These are phyloP conservation scores for Dendropsophus ebraccatus DNA, from an alignment of 2,113 vertebrate species.

Conservation along the genomic window DNA sequence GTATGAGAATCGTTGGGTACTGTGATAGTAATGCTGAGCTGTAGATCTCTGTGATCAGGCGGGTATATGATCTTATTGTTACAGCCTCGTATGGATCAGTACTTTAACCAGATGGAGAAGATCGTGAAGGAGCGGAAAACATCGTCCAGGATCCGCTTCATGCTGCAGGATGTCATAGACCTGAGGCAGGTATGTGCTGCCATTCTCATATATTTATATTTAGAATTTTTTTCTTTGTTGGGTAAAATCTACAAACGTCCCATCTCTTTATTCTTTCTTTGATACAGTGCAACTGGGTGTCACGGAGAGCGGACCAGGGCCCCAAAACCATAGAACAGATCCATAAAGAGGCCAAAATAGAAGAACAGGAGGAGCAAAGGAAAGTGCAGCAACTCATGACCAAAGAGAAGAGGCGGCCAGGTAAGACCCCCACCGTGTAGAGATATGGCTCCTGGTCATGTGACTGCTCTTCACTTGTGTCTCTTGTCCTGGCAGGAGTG, in stretches of 20 bases:
- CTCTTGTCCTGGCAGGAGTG: conserved; percentile 66
- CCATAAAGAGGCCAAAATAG: conserved; percentile 96
- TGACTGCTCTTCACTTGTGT: neutral
- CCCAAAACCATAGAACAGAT: conserved; percentile 98
- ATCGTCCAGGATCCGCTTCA: conserved; percentile 94
- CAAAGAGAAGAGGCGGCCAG: conserved; percentile 93
- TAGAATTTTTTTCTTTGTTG: too few species aligned
- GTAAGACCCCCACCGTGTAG: conserved; percentile 69
- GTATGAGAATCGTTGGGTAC: too few species aligned
- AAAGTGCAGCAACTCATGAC: conserved; percentile 96
- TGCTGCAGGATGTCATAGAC: conserved; percentile 96
- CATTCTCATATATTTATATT: neutral
- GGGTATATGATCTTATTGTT: neutral
- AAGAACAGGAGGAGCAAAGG: conserved; percentile 96
- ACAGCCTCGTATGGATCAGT: conserved; percentile 98
- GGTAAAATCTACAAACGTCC: neutral
- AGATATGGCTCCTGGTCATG: neutral
- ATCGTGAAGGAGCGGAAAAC: conserved; percentile 98
- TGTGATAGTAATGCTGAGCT: too few species aligned
- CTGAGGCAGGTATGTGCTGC: conserved; percentile 86
- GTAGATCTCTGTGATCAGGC: neutral
- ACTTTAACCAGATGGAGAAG: conserved; percentile 99
- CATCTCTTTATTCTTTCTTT: neutral
- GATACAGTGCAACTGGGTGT: conserved; percentile 92
- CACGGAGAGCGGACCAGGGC: conserved; percentile 92